Evolutionary conservation across 2,888 invertebrate species (phyloP).

Genomic region (Torymus auratus): DNA sequence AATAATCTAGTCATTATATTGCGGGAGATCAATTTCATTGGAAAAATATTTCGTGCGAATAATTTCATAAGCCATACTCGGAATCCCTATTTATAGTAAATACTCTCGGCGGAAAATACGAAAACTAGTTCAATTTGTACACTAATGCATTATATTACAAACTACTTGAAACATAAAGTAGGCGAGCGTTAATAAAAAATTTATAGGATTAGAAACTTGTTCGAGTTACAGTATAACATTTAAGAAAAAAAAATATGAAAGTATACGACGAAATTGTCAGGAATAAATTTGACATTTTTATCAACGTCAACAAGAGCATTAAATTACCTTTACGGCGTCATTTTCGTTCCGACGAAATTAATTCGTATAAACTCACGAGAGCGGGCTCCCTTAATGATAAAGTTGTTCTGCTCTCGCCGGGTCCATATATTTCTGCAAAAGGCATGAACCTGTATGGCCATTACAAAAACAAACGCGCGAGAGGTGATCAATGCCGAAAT

Average conservation of each 20-base stretch:
- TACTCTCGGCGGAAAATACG: too few species aligned
- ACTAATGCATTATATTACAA: too few species aligned
- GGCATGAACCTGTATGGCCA: constrained; percentile 5
- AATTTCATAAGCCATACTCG: too few species aligned
- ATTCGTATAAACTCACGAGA: background rate
- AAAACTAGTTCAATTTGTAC: too few species aligned
- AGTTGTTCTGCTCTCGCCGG: background rate
- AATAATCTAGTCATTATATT: constrained; percentile 10
- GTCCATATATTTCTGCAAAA: background rate
- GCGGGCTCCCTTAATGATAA: background rate
- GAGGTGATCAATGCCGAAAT: background rate
- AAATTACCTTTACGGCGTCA: constrained; percentile 13
- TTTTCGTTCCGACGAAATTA: constrained; percentile 1
- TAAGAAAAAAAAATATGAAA: too few species aligned
- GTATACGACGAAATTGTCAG: background rate
- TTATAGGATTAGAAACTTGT: too few species aligned
- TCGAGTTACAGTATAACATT: too few species aligned
- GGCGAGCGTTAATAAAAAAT: too few species aligned
- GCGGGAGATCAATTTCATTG: constrained; percentile 2
- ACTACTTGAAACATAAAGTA: too few species aligned
- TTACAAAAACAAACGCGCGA: constrained; percentile 1
- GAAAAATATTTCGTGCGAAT: too few species aligned
- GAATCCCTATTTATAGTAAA: too few species aligned
- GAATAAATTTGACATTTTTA: background rate
- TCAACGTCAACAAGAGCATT: background rate